phyloP scores from a whole-genome alignment of 2,797 vertebrate genomes.

The Manis crassicaudata region DNA sequence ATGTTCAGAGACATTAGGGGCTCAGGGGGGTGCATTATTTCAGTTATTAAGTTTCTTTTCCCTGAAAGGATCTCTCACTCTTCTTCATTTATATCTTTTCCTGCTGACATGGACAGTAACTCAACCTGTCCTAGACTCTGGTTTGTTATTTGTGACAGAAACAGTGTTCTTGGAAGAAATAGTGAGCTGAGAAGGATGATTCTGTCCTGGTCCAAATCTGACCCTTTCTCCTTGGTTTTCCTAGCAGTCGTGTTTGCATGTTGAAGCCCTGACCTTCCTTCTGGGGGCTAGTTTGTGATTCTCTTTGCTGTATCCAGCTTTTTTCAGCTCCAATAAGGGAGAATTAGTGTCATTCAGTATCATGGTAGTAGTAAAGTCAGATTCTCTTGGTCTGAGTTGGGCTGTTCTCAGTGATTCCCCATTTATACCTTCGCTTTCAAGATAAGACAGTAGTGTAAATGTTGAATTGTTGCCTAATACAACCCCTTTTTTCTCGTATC shows the following conservation, averaged over 20 bases:
- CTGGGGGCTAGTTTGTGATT: not conserved
- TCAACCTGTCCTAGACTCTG: not conserved
- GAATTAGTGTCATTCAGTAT: not conserved
- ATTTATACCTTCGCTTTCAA: not conserved
- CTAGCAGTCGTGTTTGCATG: not conserved
- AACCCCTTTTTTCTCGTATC: not conserved
- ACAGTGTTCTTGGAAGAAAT: not conserved
- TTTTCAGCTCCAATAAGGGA: not conserved
- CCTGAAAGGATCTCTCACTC: rapidly evolving
- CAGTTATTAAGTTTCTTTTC: not conserved
- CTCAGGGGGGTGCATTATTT: rapidly evolving
- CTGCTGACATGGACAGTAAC: not conserved
- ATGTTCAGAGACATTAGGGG: not conserved
- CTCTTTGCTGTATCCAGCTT: not conserved
- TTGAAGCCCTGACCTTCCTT: not conserved
- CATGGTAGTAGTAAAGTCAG: not conserved
- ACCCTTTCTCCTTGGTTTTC: not conserved
- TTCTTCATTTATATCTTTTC: not conserved
- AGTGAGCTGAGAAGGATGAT: not conserved
- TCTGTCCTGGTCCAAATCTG: not conserved
- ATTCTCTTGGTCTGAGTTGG: not conserved
- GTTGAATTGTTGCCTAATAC: not conserved
- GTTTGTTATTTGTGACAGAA: not conserved
- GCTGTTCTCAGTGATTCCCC: not conserved
- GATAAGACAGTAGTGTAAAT: not conserved